Evolutionary conservation across 2,888 invertebrate genomes (phyloP).

Genomic region (Phytoseiulus persimilis): DNA sequence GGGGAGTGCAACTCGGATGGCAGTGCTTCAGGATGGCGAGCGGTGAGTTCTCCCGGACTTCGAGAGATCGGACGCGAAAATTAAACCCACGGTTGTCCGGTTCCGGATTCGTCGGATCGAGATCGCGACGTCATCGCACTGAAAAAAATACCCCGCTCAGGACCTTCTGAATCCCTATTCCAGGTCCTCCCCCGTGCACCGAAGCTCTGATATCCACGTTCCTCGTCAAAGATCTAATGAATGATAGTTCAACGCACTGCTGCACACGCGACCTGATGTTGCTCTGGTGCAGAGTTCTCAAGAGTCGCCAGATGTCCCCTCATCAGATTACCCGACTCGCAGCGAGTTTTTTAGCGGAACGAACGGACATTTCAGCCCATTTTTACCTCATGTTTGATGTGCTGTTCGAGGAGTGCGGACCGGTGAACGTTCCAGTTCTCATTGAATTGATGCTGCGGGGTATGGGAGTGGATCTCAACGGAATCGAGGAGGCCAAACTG

Average conservation of each 20-base stretch:
- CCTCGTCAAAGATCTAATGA: slow-evolving; percentile 28
- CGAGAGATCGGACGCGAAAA: no score
- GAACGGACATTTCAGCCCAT: neutral
- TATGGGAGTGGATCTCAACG: slow-evolving; percentile 25
- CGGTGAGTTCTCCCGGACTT: neutral
- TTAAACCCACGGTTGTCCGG: no score
- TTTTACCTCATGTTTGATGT: slow-evolving; percentile 34
- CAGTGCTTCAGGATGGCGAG: slow-evolving; percentile 8
- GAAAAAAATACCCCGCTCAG: no score
- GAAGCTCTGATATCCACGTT: slow-evolving; percentile 33
- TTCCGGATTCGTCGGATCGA: neutral
- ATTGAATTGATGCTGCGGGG: slow-evolving; percentile 31
- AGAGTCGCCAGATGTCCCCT: slow-evolving; percentile 10
- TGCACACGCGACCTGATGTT: slow-evolving; percentile 35
- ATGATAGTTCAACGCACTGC: slow-evolving; percentile 30
- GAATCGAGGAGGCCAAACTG: slow-evolving; percentile 26
- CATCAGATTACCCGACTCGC: slow-evolving; percentile 18
- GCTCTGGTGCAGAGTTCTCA: slow-evolving; percentile 21
- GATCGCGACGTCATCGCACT: no score
- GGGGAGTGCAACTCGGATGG: slow-evolving; percentile 26
- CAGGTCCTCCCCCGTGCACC: slow-evolving; percentile 19
- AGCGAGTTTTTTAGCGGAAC: neutral
- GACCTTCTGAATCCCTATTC: neutral
- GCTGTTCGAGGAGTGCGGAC: slow-evolving; percentile 13
- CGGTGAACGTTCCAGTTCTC: slow-evolving; percentile 13